Conservation (phyloP, 1,140 invertebrate genomes). For the Drosophila tropicalis region DNA sequence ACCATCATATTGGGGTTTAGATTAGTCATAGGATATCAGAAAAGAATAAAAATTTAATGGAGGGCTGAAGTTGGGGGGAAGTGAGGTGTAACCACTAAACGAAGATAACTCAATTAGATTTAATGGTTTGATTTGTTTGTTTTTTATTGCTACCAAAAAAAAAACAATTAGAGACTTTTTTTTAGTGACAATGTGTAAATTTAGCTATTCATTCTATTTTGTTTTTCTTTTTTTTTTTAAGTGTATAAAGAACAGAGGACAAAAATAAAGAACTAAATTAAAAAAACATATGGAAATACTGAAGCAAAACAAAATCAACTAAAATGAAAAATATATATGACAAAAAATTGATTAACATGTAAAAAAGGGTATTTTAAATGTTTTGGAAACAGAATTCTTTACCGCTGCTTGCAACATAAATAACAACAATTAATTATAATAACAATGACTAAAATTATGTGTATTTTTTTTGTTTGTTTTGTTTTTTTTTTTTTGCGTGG, state of each 20-base stretch:
- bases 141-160: constrained; percentile 58
- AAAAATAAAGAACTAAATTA: constrained; percentile 18
- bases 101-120: constrained; percentile 60
- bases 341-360: constrained; percentile 24
- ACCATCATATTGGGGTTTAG: constrained; percentile 17
- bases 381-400: constrained; percentile 62
- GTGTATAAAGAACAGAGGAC: constrained; percentile 28
- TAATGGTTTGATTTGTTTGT: constrained; percentile 57
- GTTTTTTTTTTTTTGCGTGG: constrained; percentile 43
- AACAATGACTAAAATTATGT: constrained; percentile 81
- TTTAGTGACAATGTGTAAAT: constrained; percentile 52
- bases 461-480: constrained; percentile 63
- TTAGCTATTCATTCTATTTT: constrained; percentile 35
- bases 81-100: constrained; percentile 36
- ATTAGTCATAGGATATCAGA: constrained; percentile 53
- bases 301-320: constrained; percentile 55
- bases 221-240: not conserved
- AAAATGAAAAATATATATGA: constrained; percentile 23
- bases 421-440: constrained; percentile 82
- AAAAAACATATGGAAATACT: constrained; percentile 68
- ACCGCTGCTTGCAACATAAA: constrained; percentile 72
- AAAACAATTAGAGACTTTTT: constrained; percentile 35
- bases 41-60: constrained; percentile 21
- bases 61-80: not conserved
- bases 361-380: not conserved